Conservation (phyloP, 2,113 vertebrate species). For the Rhinolophus ferrumequinum region DNA sequence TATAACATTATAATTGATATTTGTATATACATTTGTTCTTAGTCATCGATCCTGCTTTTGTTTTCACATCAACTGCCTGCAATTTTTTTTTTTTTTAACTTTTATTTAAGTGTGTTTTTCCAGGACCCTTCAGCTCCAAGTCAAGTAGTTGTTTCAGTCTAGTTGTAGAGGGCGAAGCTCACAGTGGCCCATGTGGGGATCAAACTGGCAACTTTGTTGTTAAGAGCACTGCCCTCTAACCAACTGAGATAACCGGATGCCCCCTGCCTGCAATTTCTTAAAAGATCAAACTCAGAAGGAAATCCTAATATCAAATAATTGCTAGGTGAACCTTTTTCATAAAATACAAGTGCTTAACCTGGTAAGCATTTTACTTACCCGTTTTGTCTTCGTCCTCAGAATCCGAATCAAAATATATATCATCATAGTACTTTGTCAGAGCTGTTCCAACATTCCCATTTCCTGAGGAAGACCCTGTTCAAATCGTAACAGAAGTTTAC, state of each 20-base stretch:
- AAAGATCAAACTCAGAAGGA: background rate
- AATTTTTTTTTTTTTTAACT: background rate
- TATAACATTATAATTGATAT: background rate
- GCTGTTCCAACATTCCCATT: constrained; percentile 67
- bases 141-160: too few relatives aligned
- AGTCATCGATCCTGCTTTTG: background rate
- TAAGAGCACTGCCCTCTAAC: too few relatives aligned
- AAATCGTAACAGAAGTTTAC: constrained; percentile 47
- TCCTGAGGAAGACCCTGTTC: constrained; percentile 82
- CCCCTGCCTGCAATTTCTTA: background rate
- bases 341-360: constrained; percentile 25
- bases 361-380: constrained; percentile 72
- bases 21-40: background rate
- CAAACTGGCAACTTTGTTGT: too few relatives aligned
- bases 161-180: too few relatives aligned
- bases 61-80: background rate
- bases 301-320: constrained; percentile 24
- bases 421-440: constrained; percentile 88
- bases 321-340: background rate
- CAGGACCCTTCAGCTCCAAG: too few relatives aligned
- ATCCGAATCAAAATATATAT: constrained; percentile 95
- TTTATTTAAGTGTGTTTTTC: too few relatives aligned
- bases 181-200: too few relatives aligned
- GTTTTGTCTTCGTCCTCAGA: constrained; percentile 93
- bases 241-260: too few relatives aligned